Base-by-base conservation (phyloP, 2,888 invertebrate genomes). In the Tortrix viridana region DNA sequence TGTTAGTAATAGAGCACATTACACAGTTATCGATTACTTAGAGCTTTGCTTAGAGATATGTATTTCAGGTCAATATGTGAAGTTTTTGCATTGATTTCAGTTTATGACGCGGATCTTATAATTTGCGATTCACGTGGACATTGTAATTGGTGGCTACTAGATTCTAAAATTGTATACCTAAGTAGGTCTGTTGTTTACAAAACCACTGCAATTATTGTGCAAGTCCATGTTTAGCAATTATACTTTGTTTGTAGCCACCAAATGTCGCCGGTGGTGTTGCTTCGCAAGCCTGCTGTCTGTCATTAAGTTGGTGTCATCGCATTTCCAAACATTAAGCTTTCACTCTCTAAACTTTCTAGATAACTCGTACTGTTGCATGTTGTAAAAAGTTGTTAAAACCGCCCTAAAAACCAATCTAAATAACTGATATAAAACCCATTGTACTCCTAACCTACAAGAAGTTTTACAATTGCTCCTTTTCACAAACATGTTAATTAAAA, bases 341-440 rank as follows among this genome's bases (percentile, higher is more conserved):
- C 70, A 68, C 67, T 68, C 58, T 74, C 71, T 74, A 72, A 72
- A 71, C 60, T 64, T 68, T 65, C 48, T 69, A 64, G 66, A 67
- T 68, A 72, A 73, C 70, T 65, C 59, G 65, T 74, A 73, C 75
- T 81, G 76, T 82, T 80, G 88, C 88, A 88, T 87, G 88, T 72
- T 72, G 70, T 84, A 79, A 81, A 77, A 71, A 66, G 65, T 65
- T 71, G 69, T 65, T 65, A 69, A 69, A 76, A 74, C 53, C 54
- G 53, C 52, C 37, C 48, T 57, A 64, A 64, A 66, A 60, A 64
- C 6, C 38, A 56, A 62, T 20, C 61, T 62, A 62, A 64, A 68
- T 47, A 71, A 70, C 65, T 56, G 65, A 69, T 67, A 58, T 65
- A 63, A 65, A 64, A 44, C 52, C 59, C 60, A 65, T 50, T 52